Evolutionary conservation across 2,113 vertebrate genomes (phyloP).

Genomic region (Rhinoderma darwinii): DNA sequence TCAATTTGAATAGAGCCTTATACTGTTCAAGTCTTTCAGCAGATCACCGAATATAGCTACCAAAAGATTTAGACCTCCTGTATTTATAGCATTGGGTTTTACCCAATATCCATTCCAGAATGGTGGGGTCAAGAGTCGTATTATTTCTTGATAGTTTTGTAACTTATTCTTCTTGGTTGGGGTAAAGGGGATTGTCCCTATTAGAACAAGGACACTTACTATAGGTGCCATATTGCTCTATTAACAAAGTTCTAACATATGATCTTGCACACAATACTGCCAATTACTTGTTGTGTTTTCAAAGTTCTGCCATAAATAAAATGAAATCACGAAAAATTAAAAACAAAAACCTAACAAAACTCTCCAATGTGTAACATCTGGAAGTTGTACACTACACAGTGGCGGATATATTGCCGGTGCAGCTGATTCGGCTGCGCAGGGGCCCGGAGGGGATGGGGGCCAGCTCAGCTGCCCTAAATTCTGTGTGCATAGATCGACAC

Average conservation of each 20-base stretch:
- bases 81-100: not conserved
- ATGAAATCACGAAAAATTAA: not conserved
- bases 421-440: too few species aligned
- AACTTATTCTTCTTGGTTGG: not conserved
- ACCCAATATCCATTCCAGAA: not conserved
- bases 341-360: not conserved
- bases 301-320: not conserved
- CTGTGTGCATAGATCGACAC: too few species aligned
- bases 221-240: not conserved
- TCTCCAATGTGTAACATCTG: slow-evolving; percentile 30
- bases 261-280: not conserved
- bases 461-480: too few species aligned
- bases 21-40: too few species aligned
- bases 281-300: not conserved
- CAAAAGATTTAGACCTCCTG: too few species aligned
- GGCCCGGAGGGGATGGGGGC: too few species aligned
- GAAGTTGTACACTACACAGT: slow-evolving; percentile 33
- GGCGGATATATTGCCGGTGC: too few species aligned
- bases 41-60: too few species aligned
- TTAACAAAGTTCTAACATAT: not conserved
- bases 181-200: not conserved
- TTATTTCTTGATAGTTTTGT: not conserved
- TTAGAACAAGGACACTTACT: not conserved
- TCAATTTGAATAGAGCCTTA: too few species aligned
- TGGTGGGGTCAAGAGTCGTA: not conserved